Base-by-base conservation (phyloP, 1,140 invertebrate species). In the Piezodorus guildinii region DNA sequence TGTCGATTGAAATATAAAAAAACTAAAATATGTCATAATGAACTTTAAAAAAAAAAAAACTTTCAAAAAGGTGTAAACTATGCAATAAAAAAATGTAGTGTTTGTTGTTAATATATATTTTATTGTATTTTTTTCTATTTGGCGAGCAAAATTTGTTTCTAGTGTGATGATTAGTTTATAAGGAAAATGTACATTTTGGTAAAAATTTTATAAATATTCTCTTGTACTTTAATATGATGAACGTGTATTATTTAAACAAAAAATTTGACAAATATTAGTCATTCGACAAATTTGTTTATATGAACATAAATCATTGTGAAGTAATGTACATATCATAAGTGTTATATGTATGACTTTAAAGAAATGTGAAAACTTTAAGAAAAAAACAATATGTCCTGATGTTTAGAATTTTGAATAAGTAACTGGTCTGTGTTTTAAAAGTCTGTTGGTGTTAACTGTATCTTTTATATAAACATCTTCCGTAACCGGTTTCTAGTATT, bases 281-380 rank as follows among this genome's bases (percentile, higher is more conserved):
- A 30, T 8, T 60, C 44, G 12, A 60, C 21, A 60, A 60, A 44
- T 15, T 44, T 60, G 59, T 60, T 60, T n/a, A 60, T 44, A 23
- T 60, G 25, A 34, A 59, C 34, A 34, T 59, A 59, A 59, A 34
- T 27, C 9, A 10, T 44, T 60, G 60, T 61, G 60, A 61, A 61
- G 46, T 61, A 61, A 30, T 61, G 60, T 61, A 61, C 60, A 61
- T 61, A 61, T 61, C 60, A 61, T 23, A 23, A 45, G 25, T 46
- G 60, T 46, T 45, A 45, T 44, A 39, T 39, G 34, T 39, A 39
- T 39, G 12, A 39, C 34, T 39, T 39, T 39, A 39, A 39, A 39
- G 34, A 39, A 39, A 39, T 39, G 34, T 6, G 9, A 39, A 39
- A 39, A 9, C n/a, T n/a, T n/a, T 5, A 30, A 30, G 9, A 39